Base-by-base conservation (phyloP, 2,797 vertebrate genomes). In the Atherinosoma microstoma region DNA sequence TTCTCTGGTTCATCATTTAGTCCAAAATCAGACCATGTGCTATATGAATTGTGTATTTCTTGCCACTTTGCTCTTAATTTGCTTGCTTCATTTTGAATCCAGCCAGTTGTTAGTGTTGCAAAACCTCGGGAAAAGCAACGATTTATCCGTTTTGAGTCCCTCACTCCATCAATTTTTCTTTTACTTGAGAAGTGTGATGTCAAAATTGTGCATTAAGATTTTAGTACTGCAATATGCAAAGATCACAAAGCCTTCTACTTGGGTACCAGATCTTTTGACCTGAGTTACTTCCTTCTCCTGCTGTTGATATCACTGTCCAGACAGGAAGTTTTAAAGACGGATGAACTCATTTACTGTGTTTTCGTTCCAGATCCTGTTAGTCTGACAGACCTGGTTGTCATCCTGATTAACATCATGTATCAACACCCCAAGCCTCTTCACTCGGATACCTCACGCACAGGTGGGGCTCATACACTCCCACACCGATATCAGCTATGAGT, bases 401-500 rank as follows among this genome's bases (percentile, higher is more conserved):
- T 96, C 64, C 95, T 98, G 87, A 96, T 84, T 40, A 92, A 90
- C 60, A 95, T 98, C 87, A 94, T 97, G 93, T 97, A 95, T 93
- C 95, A 89, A 66, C 96, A 96, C 75, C 96, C 96, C 36, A 91
- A 90, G 79, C 87, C 91, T 42, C 73, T 87, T 57, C 80, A 42
- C 79, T 56, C 66, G 2, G 83, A 91, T 27, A 1, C 71, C 9
- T 82, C 82, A 18, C 89, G 92, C 76, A 70, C 95, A 96, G 97
- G 97, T 99, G 96, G 10, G 90, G 62, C 65, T 3, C 12, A 24
- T 54, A n/a, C 71, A n/a, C 24, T 20, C 61, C 58, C n/a, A 32
- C 53, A 62, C 3, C 16, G 24, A 67, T 49, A 30, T 32, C 47
- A 63, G 72, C 9, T 15, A 4, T 3, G 36, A 56, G 70, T 69